A percentile compares a stretch with the other conserved stretches of the same genome.
Evolutionary conservation across 2,888 invertebrate genomes (phyloP).

Genomic region (Machimus rusticus): DNA sequence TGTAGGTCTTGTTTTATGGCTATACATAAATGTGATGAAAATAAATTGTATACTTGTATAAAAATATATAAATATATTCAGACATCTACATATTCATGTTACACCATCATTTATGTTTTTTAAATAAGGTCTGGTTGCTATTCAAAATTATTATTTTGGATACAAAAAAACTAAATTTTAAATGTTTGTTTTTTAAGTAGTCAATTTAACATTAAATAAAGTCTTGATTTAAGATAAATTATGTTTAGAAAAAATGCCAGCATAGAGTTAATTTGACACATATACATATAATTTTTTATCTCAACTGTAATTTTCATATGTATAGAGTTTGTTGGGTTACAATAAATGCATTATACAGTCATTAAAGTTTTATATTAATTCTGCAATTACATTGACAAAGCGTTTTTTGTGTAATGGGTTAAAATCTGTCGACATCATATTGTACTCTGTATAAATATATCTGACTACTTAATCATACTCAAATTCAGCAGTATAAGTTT

Average conservation of each 20-base stretch:
- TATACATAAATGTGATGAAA: background rate
- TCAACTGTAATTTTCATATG: background rate
- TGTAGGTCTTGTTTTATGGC: background rate
- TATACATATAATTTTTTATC: background rate
- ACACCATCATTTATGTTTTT: background rate
- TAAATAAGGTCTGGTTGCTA: background rate
- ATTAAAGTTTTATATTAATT: background rate
- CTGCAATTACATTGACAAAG: no score
- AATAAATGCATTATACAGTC: background rate
- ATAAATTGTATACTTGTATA: background rate
- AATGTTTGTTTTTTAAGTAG: background rate
- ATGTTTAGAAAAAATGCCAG: background rate
- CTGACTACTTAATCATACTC: no score
- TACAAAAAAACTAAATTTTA: background rate
- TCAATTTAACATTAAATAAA: background rate
- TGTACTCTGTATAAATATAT: no score
- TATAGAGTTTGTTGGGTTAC: background rate
- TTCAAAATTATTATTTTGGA: background rate
- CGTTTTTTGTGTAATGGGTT: no score
- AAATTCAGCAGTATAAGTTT: no score
- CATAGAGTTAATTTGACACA: background rate
- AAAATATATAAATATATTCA: background rate
- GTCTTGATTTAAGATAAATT: background rate
- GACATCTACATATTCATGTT: background rate
- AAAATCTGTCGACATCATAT: no score